Base-by-base conservation (phyloP, 2,797 vertebrate species). In the Microctenopoma lineatum region DNA sequence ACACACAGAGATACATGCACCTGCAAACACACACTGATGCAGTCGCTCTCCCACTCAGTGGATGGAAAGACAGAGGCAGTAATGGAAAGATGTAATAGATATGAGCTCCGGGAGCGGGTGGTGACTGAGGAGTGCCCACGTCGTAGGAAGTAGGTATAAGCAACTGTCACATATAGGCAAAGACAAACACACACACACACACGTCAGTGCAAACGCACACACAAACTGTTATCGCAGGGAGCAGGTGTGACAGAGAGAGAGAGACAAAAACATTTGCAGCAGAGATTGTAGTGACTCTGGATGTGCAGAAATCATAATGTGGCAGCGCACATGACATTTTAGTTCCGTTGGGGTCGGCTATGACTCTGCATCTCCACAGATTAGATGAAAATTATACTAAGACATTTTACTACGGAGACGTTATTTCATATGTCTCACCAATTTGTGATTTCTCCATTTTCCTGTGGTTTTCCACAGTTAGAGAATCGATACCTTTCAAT, bases 51-150 rank as follows among this genome's bases (percentile, higher is more conserved):
- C 66, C 64, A 79, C 84, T 76, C 75, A 75, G 67, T 0, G 45
- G 75, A 84, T 80, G 88, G 88, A 87, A 86, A 89, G 54, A 76
- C 61, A 18, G 64, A 77, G 69, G 70, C 75, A 71, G 81, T 54
- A 69, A 81, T 84, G 80, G 88, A 88, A 89, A 90, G 85, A 89
- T 87, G 70, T 66, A 66, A 77, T 59, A 68, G 84, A 90, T 73
- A 81, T 71, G 67, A 56, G 61, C 27, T 4, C 46, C 66, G 67
- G 73, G 70, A 83, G 70, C 18, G 71, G 77, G 29, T 44, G 76
- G 73, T 4, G 52, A 66, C 64, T 51, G 77, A 76, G 64, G 81
- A 80, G 73, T 6, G 53, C 63, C 73, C 42, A 86, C 83, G 79
- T 86, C 85, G 88, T 32, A 81, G 76, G 77, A 85, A 86, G 79